A percentile compares a stretch with the other conserved stretches of the same genome.
phyloP scores from a whole-genome alignment of 1,140 invertebrate genomes.

The Lepidostoma basale region DNA sequence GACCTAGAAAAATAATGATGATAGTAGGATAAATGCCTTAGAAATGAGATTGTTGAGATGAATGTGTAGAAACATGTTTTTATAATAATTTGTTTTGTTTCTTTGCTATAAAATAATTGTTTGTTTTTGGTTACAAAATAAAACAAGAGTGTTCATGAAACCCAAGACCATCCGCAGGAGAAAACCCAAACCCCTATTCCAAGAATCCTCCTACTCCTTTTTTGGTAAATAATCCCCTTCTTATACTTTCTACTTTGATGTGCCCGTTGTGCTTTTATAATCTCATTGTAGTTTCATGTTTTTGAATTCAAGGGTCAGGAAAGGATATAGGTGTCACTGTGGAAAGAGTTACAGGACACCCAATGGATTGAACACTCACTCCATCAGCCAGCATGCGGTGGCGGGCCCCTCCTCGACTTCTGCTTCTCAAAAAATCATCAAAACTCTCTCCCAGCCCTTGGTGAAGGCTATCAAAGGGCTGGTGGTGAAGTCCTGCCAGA shows the following conservation, averaged over 20 bases:
- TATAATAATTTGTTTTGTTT: not conserved
- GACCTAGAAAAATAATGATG: too few relatives aligned
- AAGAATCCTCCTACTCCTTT: not conserved
- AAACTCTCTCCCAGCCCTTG: slow-evolving; percentile 37
- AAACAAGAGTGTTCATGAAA: slow-evolving; percentile 11
- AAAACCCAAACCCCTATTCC: slow-evolving; percentile 15
- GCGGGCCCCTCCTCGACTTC: slow-evolving; percentile 19
- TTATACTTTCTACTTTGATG: too few relatives aligned
- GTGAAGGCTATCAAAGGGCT: slow-evolving; percentile 40
- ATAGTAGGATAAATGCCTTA: too few relatives aligned
- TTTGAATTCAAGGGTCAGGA: slow-evolving; percentile 65
- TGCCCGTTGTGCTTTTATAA: not conserved
- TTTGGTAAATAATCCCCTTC: slow-evolving; percentile 9
- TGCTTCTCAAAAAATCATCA: slow-evolving; percentile 8
- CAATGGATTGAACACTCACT: slow-evolving; percentile 76
- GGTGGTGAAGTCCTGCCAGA: slow-evolving; percentile 35
- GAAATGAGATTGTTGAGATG: too few relatives aligned
- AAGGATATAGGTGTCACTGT: slow-evolving; percentile 80
- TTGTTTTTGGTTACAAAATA: slow-evolving; percentile 10
- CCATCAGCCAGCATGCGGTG: slow-evolving; percentile 63
- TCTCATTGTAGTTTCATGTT: not conserved
- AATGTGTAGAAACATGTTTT: too few relatives aligned
- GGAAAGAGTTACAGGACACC: slow-evolving; percentile 83
- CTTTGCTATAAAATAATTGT: not conserved
- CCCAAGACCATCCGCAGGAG: slow-evolving; percentile 23